These are phyloP conservation scores for Acronicta psi DNA, from an alignment of 2,888 invertebrate species.

Conservation along the genomic window DNA sequence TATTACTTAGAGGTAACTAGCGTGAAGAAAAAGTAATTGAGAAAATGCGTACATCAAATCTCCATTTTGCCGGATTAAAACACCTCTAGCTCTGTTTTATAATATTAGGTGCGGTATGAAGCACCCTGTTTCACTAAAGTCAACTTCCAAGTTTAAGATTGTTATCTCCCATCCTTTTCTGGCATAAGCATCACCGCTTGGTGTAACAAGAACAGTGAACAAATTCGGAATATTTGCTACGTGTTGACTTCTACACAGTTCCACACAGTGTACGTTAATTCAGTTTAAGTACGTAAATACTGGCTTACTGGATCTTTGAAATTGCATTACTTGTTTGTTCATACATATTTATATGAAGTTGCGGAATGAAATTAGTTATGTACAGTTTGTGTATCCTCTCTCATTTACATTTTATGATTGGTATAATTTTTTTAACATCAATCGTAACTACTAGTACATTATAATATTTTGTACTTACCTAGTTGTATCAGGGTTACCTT, in stretches of 20 bases:
- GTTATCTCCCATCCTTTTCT: conserved; percentile 34
- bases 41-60: conserved; percentile 70
- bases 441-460: background rate
- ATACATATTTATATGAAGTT: conserved; percentile 47
- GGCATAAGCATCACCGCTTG: background rate
- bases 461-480: no score
- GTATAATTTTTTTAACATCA: conserved; percentile 17
- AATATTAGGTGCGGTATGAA: conserved; percentile 72
- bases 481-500: no score
- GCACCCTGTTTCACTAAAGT: conserved; percentile 65
- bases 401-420: conserved; percentile 45
- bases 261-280: conserved; percentile 40
- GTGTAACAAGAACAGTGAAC: conserved; percentile 32
- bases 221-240: conserved; percentile 38
- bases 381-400: conserved; percentile 31
- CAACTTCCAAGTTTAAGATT: conserved; percentile 59
- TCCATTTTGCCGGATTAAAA: conserved; percentile 80
- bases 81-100: conserved; percentile 76
- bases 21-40: conserved; percentile 13
- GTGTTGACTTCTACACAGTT: conserved; percentile 51
- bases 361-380: conserved; percentile 46
- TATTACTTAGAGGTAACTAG: conserved; percentile 10
- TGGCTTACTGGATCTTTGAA: conserved; percentile 52
- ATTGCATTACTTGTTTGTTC: conserved; percentile 52
- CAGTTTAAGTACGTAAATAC: conserved; percentile 53